Evolutionary conservation across 2,113 vertebrate species (phyloP), one percentile per base, ranked within the genome.

Genomic region (Hippocampus guttulatus): DNA sequence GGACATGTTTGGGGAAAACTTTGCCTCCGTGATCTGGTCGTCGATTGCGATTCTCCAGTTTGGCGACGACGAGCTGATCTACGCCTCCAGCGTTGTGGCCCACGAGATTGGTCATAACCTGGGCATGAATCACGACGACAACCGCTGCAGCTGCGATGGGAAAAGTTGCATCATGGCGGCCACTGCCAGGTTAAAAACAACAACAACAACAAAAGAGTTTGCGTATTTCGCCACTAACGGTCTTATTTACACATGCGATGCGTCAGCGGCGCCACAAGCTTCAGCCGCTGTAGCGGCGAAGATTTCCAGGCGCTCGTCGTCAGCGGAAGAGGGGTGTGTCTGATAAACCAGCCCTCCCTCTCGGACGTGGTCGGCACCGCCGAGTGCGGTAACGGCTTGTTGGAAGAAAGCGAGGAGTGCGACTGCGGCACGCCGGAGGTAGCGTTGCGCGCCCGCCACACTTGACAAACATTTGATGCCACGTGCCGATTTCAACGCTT

Each of bases 101-200:
- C 95, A 97, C 45, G 95, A 97, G 67, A 75, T 97, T 88, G 95
- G 95, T 1, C 95, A 97, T 77, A 95, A 95, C 57, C 83, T 97
- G 0, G 95, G 95, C 23, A 94, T 96, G 93, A 91, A 74, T 70
- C 95, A 97, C 0, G 95, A 97, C 3, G 3, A 65, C 2, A 0
- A 0, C 0, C 49, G 64, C 38, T 95, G 94, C 75, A 12, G 1
- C 18, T 90, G 88, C 51, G 1, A 45, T 0, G 80, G 67, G 49
- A 0, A 1, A 0, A 16, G 2, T 64, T 96, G 89, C 62, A 93
- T 96, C 82, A 96, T 97, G 95, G 3, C 76, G 45, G 72, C 82
- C 23, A 0, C 0, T 38, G 90, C 87, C 3, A 82, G 78, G 95
- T 96, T 3, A 91, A 92, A 20, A n/a, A 25, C 41, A 41, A 58